Percentiles rank a stretch among this genome's conserved stretches.
Conservation (phyloP, 2,888 invertebrate species). For the Andricus curvator region DNA sequence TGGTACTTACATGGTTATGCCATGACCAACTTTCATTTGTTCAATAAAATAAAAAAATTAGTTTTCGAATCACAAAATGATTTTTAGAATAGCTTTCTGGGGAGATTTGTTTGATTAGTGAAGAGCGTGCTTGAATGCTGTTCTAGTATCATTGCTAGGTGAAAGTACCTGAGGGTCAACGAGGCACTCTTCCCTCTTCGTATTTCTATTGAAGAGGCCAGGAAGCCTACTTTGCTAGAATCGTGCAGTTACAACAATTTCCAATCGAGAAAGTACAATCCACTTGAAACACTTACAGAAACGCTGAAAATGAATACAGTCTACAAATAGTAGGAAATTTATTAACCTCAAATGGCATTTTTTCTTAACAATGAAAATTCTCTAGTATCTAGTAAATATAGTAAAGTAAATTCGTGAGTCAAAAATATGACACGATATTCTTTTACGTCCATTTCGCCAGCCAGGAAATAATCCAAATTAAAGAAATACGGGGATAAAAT, state of each 20-base stretch:
- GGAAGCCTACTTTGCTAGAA: conserved; percentile 35
- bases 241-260: conserved; percentile 4
- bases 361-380: not conserved
- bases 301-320: conserved; percentile 4
- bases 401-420: too few species aligned
- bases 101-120: not conserved
- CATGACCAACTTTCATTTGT: too few species aligned
- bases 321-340: not conserved
- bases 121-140: not conserved
- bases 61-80: not conserved
- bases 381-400: too few species aligned
- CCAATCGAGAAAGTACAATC: conserved; percentile 37
- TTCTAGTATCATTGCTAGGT: conserved; percentile 16
- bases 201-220: conserved; percentile 29
- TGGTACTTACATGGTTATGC: too few species aligned
- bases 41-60: not conserved
- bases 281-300: conserved; percentile 6
- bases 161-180: conserved; percentile 39
- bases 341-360: not conserved
- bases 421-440: too few species aligned
- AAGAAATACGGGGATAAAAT: too few species aligned
- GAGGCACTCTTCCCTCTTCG: conserved; percentile 27
- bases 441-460: too few species aligned
- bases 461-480: too few species aligned
- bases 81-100: not conserved